Evolutionary conservation across 2,888 invertebrate genomes (phyloP).

Genomic region (Elegia similella): DNA sequence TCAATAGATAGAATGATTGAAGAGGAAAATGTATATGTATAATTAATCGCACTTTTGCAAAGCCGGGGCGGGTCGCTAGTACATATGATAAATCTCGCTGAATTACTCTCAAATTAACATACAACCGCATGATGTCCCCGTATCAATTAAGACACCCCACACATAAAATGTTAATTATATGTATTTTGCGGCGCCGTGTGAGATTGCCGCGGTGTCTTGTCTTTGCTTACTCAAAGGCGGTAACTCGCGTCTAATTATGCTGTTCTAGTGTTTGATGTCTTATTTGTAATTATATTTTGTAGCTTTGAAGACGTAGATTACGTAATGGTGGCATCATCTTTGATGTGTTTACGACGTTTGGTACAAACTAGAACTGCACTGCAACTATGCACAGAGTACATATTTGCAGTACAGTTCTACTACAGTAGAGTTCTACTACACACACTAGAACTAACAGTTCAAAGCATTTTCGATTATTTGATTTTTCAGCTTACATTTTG

Average conservation of each 20-base stretch:
- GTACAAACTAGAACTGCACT: too few species aligned
- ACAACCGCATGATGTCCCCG: conserved; percentile 13
- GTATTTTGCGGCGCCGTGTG: conserved; percentile 32
- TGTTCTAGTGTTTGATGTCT: background rate
- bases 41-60: background rate
- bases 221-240: conserved; percentile 40
- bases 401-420: too few species aligned
- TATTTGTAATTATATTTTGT: background rate
- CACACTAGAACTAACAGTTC: too few species aligned
- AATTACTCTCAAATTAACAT: background rate
- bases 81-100: background rate
- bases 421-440: too few species aligned
- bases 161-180: conserved; percentile 31
- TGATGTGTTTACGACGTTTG: too few species aligned
- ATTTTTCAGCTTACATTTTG: too few species aligned
- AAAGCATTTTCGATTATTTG: too few species aligned
- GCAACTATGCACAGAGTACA: too few species aligned
- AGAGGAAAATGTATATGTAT: too few species aligned
- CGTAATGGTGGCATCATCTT: too few species aligned
- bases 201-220: conserved; percentile 30
- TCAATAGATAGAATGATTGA: too few species aligned
- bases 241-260: conserved; percentile 16
- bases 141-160: conserved; percentile 30
- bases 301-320: background rate
- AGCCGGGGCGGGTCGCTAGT: too few species aligned